Percentiles rank a stretch among this genome's conserved stretches.
phyloP scores from a whole-genome alignment of 2,113 vertebrate genomes.

The Catharus minimus region DNA sequence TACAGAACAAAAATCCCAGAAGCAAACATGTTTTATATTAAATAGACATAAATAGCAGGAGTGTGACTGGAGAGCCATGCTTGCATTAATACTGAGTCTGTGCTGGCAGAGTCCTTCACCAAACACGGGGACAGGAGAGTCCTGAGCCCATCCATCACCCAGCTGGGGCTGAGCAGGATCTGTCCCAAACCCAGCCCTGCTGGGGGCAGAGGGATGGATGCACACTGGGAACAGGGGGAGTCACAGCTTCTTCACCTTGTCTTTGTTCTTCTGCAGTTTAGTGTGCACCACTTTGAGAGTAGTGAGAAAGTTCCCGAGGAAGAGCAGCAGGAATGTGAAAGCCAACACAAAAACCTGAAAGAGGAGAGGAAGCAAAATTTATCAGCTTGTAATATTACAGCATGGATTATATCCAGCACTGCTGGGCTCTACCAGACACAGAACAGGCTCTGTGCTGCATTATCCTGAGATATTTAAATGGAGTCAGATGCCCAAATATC shows the following conservation, averaged over 20 bases:
- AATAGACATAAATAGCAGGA: constrained; percentile 74
- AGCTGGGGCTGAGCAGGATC: not conserved
- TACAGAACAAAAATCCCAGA: not conserved
- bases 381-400: not conserved
- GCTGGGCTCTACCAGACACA: not conserved
- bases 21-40: constrained; percentile 45
- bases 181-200: not conserved
- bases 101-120: constrained; percentile 31
- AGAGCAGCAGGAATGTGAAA: constrained; percentile 92
- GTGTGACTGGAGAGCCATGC: constrained; percentile 37
- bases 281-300: constrained; percentile 94
- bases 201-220: not conserved
- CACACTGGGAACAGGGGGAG: not conserved
- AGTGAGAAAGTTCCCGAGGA: constrained; percentile 95
- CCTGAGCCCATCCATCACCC: fast-evolving
- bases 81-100: constrained; percentile 56
- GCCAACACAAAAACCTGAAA: constrained; percentile 90
- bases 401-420: not conserved
- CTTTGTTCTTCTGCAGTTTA: constrained; percentile 90
- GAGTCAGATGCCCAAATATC: not conserved
- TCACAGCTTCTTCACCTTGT: constrained; percentile 78
- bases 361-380: not conserved
- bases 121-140: fast-evolving
- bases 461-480: not conserved
- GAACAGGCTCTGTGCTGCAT: not conserved